Conservation (phyloP, 1,140 invertebrate genomes). For the Ceratina calcarata region DNA sequence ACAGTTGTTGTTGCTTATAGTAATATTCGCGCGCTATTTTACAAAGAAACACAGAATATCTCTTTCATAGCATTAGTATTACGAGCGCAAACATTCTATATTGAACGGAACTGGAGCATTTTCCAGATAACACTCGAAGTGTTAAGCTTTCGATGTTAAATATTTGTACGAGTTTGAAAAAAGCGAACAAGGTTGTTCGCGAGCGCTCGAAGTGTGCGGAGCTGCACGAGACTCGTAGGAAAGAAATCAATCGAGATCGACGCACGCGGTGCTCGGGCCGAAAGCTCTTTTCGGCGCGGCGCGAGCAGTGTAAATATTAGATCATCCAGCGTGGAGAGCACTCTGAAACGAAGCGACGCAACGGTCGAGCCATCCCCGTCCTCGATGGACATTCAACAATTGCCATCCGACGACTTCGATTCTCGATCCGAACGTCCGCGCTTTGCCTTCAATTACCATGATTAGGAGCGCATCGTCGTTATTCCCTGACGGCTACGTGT, state of each 20-base stretch:
- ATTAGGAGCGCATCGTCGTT: constrained; percentile 26
- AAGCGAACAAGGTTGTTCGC: neutral
- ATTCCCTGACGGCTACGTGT: neutral
- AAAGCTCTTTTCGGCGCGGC: neutral
- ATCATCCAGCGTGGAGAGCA: constrained; percentile 4
- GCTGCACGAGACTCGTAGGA: neutral
- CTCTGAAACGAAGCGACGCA: neutral
- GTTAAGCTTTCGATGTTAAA: neutral
- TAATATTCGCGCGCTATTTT: no score
- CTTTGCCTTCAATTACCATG: constrained; percentile 26
- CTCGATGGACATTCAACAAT: constrained; percentile 35
- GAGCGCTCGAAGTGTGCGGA: neutral
- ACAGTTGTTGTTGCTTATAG: neutral
- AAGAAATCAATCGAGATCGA: constrained; percentile 5
- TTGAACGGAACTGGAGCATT: no score
- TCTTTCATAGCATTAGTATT: no score
- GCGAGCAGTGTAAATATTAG: constrained; percentile 37
- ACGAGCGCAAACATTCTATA: no score
- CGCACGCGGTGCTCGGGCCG: neutral
- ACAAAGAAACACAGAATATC: no score
- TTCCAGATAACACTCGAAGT: neutral
- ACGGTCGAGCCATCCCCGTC: neutral
- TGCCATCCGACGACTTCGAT: constrained; percentile 29
- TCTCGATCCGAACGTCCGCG: neutral
- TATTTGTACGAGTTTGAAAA: neutral